Base-by-base conservation (phyloP, 1,140 invertebrate species). In the Neelides sp. region DNA sequence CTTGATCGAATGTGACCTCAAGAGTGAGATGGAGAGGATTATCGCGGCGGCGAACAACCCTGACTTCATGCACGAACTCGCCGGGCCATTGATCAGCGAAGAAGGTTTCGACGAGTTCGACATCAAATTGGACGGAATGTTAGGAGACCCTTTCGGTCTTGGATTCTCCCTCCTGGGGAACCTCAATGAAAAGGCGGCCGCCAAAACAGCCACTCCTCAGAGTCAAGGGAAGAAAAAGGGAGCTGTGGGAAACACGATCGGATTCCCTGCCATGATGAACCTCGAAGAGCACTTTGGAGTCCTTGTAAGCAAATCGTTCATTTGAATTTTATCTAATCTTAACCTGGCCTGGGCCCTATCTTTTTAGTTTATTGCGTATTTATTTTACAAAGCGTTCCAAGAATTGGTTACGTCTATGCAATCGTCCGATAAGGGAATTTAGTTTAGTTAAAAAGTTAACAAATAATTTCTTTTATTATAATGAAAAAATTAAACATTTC, bases 1-100 rank as follows among this genome's bases (percentile, higher is more conserved):
- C 54, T 85, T 88, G 78, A 73, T 86, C 50, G 83, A 78, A 41
- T 79, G 83, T 62, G 83, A 86, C 63, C 85, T 86, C 24, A 83
- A 85, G 59, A 79, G 77, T 41, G 83, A 85, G 64, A 80, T 85
- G 54, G 82, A 83, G 34, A 78, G 77, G 44, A 76, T 83, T 36
- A 75, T 85, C 35, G 78, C 78, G 42, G 77, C 51, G 15, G 53
- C 39, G 8, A 30, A 15, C 46, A 23, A 52, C 34, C 13, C 40
- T 20, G 54, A 56, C 35, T 34, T 56, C 44, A 56, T 56, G 53
- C 34, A 27, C 13, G 54, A 56, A 43, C 24, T 47, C 56, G 37
- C 30, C 52, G 34, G 45, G 39, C 37, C 42, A 34, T 28, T 51
- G 34, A 22, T 78, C 24, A 73, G 55, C 64, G 71, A 62, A 12